These are phyloP conservation scores for Vireo altiloquus DNA, from an alignment of 2,113 vertebrate species.

Conservation along the genomic window DNA sequence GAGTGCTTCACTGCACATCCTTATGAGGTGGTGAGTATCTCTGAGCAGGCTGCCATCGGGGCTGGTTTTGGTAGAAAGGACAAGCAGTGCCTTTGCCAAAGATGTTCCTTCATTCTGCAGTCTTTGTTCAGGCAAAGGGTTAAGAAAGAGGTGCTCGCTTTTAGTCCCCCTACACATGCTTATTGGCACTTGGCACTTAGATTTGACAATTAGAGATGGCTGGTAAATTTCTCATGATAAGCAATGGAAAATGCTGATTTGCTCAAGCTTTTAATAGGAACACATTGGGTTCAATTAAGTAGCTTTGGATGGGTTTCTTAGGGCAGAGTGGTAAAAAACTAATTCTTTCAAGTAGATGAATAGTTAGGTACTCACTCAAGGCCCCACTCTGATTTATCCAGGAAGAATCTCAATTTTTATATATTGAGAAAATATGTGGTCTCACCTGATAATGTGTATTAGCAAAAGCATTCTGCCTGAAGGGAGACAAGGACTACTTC, in stretches of 20 bases:
- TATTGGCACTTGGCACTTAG: neutral
- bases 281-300: neutral
- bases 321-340: neutral
- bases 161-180: neutral
- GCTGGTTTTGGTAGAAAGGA: neutral
- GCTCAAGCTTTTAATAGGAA: neutral
- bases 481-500: neutral
- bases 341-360: neutral
- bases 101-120: neutral
- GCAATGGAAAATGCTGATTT: neutral
- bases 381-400: neutral
- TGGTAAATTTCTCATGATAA: constrained; percentile 29
- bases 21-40: neutral
- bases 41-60: neutral
- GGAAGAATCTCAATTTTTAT: neutral
- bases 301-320: constrained; percentile 3
- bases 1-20: neutral
- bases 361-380: neutral
- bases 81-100: neutral
- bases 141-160: neutral
- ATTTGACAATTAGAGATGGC: neutral
- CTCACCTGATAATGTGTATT: neutral
- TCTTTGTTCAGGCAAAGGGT: neutral
- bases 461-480: neutral
- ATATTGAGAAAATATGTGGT: neutral